phyloP scores from a whole-genome alignment of 2,797 vertebrate genomes.

The Coluber constrictor region DNA sequence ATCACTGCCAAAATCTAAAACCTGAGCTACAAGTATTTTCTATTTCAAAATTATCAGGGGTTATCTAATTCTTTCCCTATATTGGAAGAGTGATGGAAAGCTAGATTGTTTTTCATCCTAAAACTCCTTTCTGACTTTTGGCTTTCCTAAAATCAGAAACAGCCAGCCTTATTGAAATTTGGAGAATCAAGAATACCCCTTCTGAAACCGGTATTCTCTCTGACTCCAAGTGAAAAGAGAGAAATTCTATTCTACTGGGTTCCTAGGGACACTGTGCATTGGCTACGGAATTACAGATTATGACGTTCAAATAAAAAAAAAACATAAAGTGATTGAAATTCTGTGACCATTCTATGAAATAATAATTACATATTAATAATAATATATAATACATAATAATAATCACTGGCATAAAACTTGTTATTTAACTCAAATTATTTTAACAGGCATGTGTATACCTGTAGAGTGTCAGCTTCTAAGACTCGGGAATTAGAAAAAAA shows the following conservation, averaged over 20 bases:
- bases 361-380: not conserved
- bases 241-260: not conserved
- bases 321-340: rapidly evolving
- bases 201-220: not conserved
- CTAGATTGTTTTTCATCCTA: not conserved
- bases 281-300: not conserved
- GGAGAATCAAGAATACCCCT: not conserved
- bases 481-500: not conserved
- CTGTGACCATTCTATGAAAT: not conserved
- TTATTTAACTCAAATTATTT: conserved; percentile 13
- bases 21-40: no score
- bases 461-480: conserved; percentile 6
- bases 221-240: not conserved
- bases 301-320: conserved; percentile 8
- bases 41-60: not conserved
- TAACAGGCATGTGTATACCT: not conserved
- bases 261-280: not conserved
- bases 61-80: not conserved
- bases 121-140: not conserved
- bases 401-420: not conserved
- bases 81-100: not conserved
- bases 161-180: not conserved
- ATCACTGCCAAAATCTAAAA: no score
- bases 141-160: not conserved
- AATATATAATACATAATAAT: no score